Percentiles rank a stretch among this genome's conserved stretches.
phyloP scores from a whole-genome alignment of 2,888 invertebrate species.

The Pristionchus maxplancki region DNA sequence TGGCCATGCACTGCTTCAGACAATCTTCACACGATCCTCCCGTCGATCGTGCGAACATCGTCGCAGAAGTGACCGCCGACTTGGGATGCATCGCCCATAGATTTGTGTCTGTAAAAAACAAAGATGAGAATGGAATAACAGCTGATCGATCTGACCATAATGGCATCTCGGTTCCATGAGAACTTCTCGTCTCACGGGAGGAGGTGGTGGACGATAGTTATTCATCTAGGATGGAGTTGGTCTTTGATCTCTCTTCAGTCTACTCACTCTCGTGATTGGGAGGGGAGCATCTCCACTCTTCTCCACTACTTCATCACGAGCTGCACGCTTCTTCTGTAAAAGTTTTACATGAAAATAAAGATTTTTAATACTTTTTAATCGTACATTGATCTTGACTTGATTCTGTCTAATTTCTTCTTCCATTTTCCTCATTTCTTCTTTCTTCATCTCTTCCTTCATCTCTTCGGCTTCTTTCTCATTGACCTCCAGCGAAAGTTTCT shows the following conservation, averaged over 20 bases:
- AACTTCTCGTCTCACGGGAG: constrained; percentile 43
- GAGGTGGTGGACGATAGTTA: constrained; percentile 48
- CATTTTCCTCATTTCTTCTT: constrained; percentile 32
- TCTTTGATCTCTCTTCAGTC: constrained; percentile 1
- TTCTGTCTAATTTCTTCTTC: constrained; percentile 12
- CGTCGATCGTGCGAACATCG: constrained; percentile 49
- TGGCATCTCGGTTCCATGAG: constrained; percentile 41
- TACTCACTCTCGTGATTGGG: constrained; percentile 30
- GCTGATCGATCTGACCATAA: constrained; percentile 12
- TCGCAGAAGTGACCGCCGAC: constrained; percentile 42
- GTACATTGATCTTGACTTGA: constrained; percentile 31
- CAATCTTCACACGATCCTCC: constrained; percentile 51
- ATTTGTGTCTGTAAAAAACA: neutral
- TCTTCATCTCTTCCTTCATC: constrained; percentile 41
- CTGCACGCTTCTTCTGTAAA: constrained; percentile 23
- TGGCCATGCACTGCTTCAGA: neutral
- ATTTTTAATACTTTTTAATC: neutral
- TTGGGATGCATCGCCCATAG: constrained; percentile 51
- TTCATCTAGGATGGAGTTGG: neutral
- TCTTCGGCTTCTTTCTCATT: neutral
- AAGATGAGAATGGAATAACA: neutral
- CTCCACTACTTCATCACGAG: constrained; percentile 36
- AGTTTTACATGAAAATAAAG: neutral
- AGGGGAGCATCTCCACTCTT: constrained; percentile 12
- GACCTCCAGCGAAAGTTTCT: neutral